Base-by-base conservation (phyloP, 92 coral and sea anemone genomes). In the Epizoanthus illoricatus region DNA sequence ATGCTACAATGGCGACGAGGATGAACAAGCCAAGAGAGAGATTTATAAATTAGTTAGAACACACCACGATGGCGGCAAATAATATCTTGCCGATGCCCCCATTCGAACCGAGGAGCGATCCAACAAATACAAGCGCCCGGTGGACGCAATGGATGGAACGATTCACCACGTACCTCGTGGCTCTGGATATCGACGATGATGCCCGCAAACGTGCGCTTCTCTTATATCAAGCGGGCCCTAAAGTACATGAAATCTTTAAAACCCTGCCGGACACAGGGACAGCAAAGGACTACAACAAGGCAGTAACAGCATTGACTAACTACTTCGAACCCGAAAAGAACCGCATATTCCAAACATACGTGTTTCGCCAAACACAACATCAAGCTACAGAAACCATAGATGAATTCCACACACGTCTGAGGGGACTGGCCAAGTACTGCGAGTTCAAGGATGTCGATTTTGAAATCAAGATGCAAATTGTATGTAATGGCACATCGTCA, bases 171-270 rank as follows among this genome's bases (percentile, higher is more conserved):
- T 85, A 78, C 55, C 39, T 84, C 20, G 63, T 68, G 4, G 73
- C 88, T 8, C 21, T 79, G 60, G 60, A 78, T 28, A 62, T 84
- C 15, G 75, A 75, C 19, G 84, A 84, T 7, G 16, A 49, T 40
- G 21, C 76, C 18, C 52, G 87, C 3, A 80, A 69, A 80, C 68
- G 85, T 19, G 83, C 83, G 19, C 71, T 86, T 7, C 64, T 86
- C 1, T 42, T 81, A 18, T 74, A 72, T 12, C 81, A 80, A 71
- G 89, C 89, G 3, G 85, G 83, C n/a, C 65, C 73, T 3, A 85
- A 73, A 73, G 89, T 86, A 3, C 71, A 71, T 23, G 89, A 86
- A 49, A 80, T 86, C 3, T 86, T 86, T 41, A 73, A 73, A 56
- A 81, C 86, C 0, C 43, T 86, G 23, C 70, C 66, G 3, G 67